Evolutionary conservation across 2,797 vertebrate species (phyloP).

Genomic region (Chelmon rostratus): DNA sequence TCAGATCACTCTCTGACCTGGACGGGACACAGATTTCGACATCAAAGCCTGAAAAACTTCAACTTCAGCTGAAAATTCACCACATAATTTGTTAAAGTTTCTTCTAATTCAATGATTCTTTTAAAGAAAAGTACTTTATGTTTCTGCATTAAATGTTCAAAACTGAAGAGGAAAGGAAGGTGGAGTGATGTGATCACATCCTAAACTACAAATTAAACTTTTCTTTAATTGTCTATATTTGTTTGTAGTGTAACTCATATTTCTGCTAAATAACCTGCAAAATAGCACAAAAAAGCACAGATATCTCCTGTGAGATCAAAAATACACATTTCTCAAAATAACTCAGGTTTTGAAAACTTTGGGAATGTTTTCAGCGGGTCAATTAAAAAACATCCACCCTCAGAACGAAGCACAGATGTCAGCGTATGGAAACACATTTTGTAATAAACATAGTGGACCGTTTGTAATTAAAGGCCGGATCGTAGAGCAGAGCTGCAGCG

Average conservation of each 20-base stretch:
- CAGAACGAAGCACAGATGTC: neutral
- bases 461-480: conserved; percentile 44
- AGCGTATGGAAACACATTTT: neutral
- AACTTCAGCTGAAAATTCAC: neutral
- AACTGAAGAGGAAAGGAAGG: too few species aligned
- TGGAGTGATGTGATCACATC: neutral
- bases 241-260: neutral
- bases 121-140: neutral
- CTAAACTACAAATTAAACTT: too few species aligned
- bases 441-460: neutral
- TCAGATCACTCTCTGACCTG: conserved; percentile 76
- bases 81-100: neutral
- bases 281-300: neutral
- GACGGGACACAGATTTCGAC: neutral
- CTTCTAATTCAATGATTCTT: neutral
- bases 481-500: neutral
- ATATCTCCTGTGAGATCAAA: neutral
- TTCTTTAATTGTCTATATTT: too few species aligned
- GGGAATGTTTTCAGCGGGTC: neutral
- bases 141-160: too few species aligned
- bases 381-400: neutral
- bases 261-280: neutral
- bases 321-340: neutral
- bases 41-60: neutral
- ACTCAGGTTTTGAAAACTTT: too few species aligned